Conservation (phyloP, 2,113 vertebrate genomes). For the Hippocampus guttulatus region DNA sequence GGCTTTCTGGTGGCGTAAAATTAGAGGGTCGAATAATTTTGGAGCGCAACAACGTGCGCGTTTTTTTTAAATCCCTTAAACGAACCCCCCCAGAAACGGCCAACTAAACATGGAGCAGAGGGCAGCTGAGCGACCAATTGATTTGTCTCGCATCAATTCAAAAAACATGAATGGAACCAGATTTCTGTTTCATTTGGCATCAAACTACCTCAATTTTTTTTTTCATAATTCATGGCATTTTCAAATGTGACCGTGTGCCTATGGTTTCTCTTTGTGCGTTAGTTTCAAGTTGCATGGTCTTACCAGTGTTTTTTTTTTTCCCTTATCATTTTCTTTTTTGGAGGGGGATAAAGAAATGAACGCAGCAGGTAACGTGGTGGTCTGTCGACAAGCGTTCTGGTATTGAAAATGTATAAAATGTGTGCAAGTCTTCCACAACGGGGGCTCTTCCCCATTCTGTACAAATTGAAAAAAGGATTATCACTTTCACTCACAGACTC, state of each 20-base stretch:
- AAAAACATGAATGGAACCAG: too few species aligned
- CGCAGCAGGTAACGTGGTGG: neutral
- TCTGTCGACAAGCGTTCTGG: neutral
- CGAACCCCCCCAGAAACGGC: too few species aligned
- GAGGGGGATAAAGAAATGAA: neutral
- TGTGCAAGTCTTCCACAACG: neutral
- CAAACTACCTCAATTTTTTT: neutral
- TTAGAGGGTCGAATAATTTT: too few species aligned
- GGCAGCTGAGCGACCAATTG: too few species aligned
- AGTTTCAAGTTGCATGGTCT: neutral
- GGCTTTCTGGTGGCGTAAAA: too few species aligned
- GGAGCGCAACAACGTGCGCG: too few species aligned
- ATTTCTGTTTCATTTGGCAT: too few species aligned
- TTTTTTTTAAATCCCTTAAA: too few species aligned
- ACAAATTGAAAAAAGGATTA: slow-evolving; percentile 38
- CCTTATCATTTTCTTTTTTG: neutral
- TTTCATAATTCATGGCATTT: neutral
- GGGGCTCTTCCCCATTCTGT: slow-evolving; percentile 27
- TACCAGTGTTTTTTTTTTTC: neutral
- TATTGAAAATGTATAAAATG: slow-evolving; percentile 19
- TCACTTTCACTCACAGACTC: slow-evolving; percentile 7
- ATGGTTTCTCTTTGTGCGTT: neutral
- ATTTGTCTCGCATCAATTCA: too few species aligned
- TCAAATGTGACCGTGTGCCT: slow-evolving; percentile 5
- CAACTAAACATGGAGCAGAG: too few species aligned